Conservation (phyloP, 2,113 vertebrate species). For the Vulpes lagopus region DNA sequence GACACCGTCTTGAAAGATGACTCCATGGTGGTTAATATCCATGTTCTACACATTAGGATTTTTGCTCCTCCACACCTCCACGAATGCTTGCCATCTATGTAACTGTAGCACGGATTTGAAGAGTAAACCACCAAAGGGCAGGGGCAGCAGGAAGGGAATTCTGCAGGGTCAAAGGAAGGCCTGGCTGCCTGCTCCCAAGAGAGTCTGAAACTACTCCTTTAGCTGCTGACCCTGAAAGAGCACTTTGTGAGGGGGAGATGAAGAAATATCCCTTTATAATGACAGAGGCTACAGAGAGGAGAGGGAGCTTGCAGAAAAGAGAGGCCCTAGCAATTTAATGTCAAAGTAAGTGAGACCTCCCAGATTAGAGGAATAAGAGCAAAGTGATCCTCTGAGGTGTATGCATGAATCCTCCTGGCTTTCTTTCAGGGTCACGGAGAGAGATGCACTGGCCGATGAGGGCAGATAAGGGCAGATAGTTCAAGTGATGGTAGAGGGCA, state of each 20-base stretch:
- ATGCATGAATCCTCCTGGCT: not conserved
- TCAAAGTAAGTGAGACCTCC: not conserved
- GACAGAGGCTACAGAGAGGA: not conserved
- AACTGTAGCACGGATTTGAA: not conserved
- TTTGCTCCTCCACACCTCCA: not conserved
- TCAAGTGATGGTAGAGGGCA: not conserved
- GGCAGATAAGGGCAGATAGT: not conserved
- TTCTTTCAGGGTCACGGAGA: not conserved
- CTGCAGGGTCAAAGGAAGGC: slow-evolving; percentile 53
- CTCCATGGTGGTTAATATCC: slow-evolving; percentile 64
- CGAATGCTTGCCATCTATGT: not conserved
- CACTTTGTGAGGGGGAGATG: not conserved
- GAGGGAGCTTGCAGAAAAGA: not conserved
- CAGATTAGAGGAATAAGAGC: not conserved
- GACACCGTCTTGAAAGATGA: slow-evolving; percentile 70
- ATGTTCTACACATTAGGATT: slow-evolving; percentile 40
- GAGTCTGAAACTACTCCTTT: not conserved
- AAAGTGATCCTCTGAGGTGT: not conserved
- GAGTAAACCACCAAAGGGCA: slow-evolving; percentile 53
- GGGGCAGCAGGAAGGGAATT: slow-evolving; percentile 66
- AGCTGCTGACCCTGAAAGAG: not conserved
- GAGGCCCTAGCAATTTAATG: not conserved
- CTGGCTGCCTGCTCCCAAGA: not conserved
- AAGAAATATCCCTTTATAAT: slow-evolving; percentile 33
- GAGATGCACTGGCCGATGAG: not conserved